Evolutionary conservation across 2,888 invertebrate species (phyloP), one percentile per base, ranked within the genome.

Genomic region (Drosophila buzzatii): DNA sequence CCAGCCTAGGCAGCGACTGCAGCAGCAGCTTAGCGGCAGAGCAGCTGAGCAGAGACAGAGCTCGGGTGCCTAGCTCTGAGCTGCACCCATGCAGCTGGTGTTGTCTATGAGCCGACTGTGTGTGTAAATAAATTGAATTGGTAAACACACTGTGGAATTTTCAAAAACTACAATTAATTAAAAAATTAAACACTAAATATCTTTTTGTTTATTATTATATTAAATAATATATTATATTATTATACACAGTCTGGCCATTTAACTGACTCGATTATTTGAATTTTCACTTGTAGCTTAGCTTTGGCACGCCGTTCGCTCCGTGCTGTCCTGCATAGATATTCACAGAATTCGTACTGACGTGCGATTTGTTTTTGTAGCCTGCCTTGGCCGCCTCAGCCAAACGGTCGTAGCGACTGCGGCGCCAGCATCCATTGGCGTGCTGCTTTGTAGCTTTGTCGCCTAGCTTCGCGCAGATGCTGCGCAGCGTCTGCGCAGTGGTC

Each of bases 311-410:
- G 64, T 60, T 71, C 70, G 76, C 84, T 88, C 87, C 90, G 89
- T 73, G 76, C 61, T 89, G 91, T 90, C 85, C 90, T 91, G 87
- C 91, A 85, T 88, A 84, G 80, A 85, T 91, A 91, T 90, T 91
- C 85, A 88, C 91, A 91, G 85, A 86, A 91, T 78, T 70, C 83
- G 69, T 84, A 91, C 91, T 91, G 91, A 91, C 65, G 82, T 73
- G 68, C 73, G 78, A 69, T 80, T 90, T 91, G 90, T 90, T 90
- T 88, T 90, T 90, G 91, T 90, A 84, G 82, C 81, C 74, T 66
- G 69, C 72, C 73, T 57, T 68, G 83, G 85, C 62, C 83, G 85
- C 79, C 79, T 71, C 74, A 66, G 51, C 67, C 65, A 57, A 53
- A 44, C 53, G 47, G 67, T 51, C 47, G 56, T 73, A 42, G 65